Percentiles rank a stretch among this genome's conserved stretches.
These are phyloP conservation scores for Trissonchulus latispiculum DNA, from an alignment of 2,888 invertebrate species.

Conservation along the genomic window DNA sequence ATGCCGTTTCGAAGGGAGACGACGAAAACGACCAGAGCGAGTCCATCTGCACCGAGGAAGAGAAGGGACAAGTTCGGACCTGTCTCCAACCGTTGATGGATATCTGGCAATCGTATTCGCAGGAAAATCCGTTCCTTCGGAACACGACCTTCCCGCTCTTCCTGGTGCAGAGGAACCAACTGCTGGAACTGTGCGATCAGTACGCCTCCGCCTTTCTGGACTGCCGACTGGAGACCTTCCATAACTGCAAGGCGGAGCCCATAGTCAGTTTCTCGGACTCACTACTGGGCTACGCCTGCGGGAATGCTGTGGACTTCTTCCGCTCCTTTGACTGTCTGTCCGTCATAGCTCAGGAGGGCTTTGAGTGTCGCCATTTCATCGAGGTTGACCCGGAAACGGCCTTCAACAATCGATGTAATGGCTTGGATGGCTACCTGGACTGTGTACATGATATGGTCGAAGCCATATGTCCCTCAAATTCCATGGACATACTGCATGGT, in stretches of 20 bases:
- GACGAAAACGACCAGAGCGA: no score
- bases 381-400: background rate
- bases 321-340: background rate
- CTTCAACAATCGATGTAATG: background rate
- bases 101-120: constrained; percentile 22
- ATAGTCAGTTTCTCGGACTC: constrained; percentile 20
- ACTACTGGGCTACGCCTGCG: constrained; percentile 16
- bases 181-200: constrained; percentile 26
- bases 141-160: constrained; percentile 33
- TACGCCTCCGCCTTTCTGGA: constrained; percentile 26
- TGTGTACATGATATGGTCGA: background rate
- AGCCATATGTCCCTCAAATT: constrained; percentile 3
- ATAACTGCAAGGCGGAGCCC: constrained; percentile 19
- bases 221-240: constrained; percentile 21
- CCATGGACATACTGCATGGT: background rate
- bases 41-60: constrained; percentile 16
- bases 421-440: background rate
- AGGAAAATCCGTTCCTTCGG: constrained; percentile 36
- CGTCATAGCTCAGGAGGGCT: constrained; percentile 3
- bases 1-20: no score
- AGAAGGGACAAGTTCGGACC: constrained; percentile 13
- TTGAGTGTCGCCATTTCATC: background rate
- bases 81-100: constrained; percentile 23
- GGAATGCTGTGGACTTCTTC: background rate
- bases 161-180: constrained; percentile 20